These are phyloP conservation scores for Apomyelois bistriatella DNA, from an alignment of 2,888 invertebrate genomes.

Conservation along the genomic window DNA sequence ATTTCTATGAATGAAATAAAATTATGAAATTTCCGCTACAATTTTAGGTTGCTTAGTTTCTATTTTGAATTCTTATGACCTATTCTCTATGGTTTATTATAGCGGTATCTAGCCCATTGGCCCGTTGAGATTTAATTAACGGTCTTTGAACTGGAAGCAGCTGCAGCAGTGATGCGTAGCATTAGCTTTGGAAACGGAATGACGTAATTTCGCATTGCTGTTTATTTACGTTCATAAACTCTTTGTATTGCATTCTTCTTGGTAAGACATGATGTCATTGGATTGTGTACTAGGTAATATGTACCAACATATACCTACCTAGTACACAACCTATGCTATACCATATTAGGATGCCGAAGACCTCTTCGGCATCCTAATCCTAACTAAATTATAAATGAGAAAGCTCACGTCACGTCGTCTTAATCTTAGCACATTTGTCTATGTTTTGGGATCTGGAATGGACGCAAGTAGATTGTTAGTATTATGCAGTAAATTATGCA, in stretches of 20 bases:
- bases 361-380: too few relatives aligned
- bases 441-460: too few relatives aligned
- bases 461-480: too few relatives aligned
- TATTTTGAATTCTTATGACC: too few relatives aligned
- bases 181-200: conserved; percentile 17
- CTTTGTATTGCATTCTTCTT: conserved; percentile 9
- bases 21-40: too few relatives aligned
- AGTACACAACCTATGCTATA: too few relatives aligned
- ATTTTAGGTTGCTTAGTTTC: too few relatives aligned
- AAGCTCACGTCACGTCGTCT: too few relatives aligned
- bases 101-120: conserved; percentile 34
- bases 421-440: too few relatives aligned
- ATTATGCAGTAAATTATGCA: not conserved
- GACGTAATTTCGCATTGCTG: conserved; percentile 28
- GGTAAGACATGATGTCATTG: conserved; percentile 20
- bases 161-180: conserved; percentile 36
- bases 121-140: conserved; percentile 43
- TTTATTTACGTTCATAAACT: conserved; percentile 18
- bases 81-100: conserved; percentile 18
- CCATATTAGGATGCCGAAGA: too few relatives aligned
- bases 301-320: not conserved
- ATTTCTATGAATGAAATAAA: too few relatives aligned
- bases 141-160: conserved; percentile 50
- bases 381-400: too few relatives aligned
- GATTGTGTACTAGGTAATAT: not conserved